These are phyloP conservation scores for Smittia aterrima DNA, from an alignment of 2,888 invertebrate species.

Conservation along the genomic window DNA sequence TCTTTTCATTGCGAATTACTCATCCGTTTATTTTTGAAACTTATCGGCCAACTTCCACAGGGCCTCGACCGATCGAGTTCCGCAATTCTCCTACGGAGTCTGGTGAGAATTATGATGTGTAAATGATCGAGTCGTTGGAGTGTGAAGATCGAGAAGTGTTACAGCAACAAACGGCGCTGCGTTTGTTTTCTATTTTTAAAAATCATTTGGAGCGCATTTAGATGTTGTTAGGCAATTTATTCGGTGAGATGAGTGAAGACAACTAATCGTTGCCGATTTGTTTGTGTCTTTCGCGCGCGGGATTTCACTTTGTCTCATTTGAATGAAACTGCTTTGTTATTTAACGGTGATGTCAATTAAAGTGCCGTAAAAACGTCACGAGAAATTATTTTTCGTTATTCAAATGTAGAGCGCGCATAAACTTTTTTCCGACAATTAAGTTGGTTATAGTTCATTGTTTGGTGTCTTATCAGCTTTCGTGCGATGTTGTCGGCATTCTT, in stretches of 20 bases:
- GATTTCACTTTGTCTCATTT: conserved; percentile 5
- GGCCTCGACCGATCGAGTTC: not conserved
- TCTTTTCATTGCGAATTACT: conserved; percentile 18
- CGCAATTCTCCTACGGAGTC: not conserved
- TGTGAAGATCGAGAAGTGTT: not conserved
- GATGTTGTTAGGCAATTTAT: no score
- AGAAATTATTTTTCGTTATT: not conserved
- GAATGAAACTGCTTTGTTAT: conserved; percentile 24
- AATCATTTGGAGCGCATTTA: not conserved
- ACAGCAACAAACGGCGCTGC: not conserved
- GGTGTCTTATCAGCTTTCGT: conserved; percentile 4
- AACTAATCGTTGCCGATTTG: not conserved
- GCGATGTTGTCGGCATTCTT: not conserved
- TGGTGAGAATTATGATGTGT: conserved; percentile 1
- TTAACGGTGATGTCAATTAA: conserved; percentile 29
- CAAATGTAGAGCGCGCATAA: not conserved
- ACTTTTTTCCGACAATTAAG: not conserved
- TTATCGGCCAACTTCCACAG: not conserved
- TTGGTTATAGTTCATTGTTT: conserved; percentile 7
- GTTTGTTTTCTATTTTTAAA: not conserved
- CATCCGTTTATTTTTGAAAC: conserved; percentile 11
- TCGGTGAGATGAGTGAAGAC: no score
- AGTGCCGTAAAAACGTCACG: conserved; percentile 10
- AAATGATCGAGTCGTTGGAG: no score
- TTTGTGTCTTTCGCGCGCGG: not conserved